Conservation (phyloP, 2,888 invertebrate genomes). For the Epistrophe eligans region DNA sequence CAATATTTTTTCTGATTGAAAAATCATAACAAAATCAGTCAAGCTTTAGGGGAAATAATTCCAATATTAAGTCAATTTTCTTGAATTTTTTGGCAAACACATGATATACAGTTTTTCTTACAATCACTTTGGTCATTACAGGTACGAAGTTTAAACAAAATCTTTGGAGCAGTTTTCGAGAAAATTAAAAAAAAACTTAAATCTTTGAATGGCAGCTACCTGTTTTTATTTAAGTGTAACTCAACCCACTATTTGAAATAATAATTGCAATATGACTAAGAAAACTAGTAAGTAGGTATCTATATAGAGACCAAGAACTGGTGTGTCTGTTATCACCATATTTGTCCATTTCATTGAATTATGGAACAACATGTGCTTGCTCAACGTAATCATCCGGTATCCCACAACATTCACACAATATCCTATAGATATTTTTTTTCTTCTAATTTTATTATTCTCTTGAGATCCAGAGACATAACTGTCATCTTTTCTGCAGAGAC, state of each 20-base stretch:
- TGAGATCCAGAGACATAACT: conserved; percentile 30
- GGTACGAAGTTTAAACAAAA: too few species aligned
- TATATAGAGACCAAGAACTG: not conserved
- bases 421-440: not conserved
- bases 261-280: conserved; percentile 38
- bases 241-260: not conserved
- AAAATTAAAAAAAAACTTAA: too few species aligned
- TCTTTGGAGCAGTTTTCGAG: too few species aligned
- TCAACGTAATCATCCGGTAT: conserved; percentile 52
- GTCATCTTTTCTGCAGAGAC: conserved; percentile 44
- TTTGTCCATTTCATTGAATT: conserved; percentile 61
- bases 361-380: conserved; percentile 49
- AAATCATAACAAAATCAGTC: too few species aligned
- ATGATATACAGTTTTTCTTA: too few species aligned
- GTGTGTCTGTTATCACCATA: conserved; percentile 55
- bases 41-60: too few species aligned
- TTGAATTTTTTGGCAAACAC: too few species aligned
- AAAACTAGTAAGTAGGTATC: not conserved
- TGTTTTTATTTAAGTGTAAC: not conserved
- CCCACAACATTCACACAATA: conserved; percentile 30
- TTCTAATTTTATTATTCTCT: conserved; percentile 23
- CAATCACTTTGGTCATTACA: too few species aligned
- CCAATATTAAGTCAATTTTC: too few species aligned
- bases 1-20: too few species aligned
- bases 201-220: too few species aligned